phyloP scores from a whole-genome alignment of 2,113 vertebrate species.

The Phaethon lepturus region DNA sequence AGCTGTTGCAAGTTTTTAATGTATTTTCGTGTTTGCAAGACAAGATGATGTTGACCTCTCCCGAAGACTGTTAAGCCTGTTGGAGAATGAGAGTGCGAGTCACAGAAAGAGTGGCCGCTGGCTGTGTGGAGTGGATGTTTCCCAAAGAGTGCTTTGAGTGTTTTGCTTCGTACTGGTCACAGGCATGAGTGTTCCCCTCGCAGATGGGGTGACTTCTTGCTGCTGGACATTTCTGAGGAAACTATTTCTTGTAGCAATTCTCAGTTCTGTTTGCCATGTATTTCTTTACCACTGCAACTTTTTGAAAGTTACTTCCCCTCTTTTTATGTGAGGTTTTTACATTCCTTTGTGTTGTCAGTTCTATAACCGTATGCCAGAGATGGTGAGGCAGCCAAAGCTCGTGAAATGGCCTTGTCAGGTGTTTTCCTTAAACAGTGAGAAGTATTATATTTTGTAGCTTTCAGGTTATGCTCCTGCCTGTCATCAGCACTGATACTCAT shows the following conservation, averaged over 20 bases:
- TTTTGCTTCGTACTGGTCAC: neutral
- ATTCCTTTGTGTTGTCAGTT: neutral
- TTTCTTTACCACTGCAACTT: neutral
- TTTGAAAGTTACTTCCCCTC: neutral
- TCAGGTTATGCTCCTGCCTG: neutral
- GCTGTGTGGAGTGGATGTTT: neutral
- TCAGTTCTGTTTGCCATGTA: neutral
- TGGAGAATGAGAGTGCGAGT: neutral
- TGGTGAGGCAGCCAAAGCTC: neutral
- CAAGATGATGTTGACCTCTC: neutral
- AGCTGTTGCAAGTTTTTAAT: neutral
- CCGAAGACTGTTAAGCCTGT: accelerated
- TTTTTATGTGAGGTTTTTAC: neutral
- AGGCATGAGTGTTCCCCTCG: neutral
- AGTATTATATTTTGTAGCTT: neutral
- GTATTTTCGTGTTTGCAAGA: neutral
- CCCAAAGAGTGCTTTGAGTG: neutral
- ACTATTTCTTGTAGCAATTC: neutral
- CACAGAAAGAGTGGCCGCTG: neutral
- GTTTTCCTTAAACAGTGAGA: neutral
- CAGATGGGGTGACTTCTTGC: neutral
- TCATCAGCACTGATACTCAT: neutral
- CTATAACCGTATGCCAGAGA: neutral
- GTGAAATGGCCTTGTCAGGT: neutral
- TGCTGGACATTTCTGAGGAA: neutral